A percentile compares a stretch with the other conserved stretches of the same genome.
phyloP scores from a whole-genome alignment of 2,797 vertebrate species.

The Pipistrellus nathusii region DNA sequence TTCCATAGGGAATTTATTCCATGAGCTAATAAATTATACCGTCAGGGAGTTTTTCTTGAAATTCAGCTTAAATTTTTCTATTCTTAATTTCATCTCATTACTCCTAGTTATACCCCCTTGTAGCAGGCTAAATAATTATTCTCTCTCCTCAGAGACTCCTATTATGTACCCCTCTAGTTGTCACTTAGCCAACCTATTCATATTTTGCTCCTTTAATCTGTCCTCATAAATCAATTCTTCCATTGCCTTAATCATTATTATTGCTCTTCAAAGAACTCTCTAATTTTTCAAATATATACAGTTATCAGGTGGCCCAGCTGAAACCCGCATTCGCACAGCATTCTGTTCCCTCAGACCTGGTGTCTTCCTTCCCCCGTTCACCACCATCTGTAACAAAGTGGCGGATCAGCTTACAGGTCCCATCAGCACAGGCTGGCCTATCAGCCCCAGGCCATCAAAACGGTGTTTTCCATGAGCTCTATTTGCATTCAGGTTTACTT shows the following conservation, averaged over 20 bases:
- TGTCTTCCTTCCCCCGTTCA: neutral
- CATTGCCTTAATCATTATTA: constrained; percentile 79
- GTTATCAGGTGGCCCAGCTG: constrained; percentile 49
- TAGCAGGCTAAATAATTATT: constrained; percentile 80
- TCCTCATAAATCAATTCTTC: constrained; percentile 83
- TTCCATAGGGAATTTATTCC: constrained; percentile 83
- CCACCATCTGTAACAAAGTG: neutral
- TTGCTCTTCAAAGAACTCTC: constrained; percentile 74
- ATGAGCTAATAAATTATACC: constrained; percentile 80
- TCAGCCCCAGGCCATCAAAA: neutral
- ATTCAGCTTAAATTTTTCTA: constrained; percentile 83
- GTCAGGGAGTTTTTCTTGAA: constrained; percentile 80
- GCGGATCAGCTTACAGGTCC: neutral
- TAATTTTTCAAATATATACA: constrained; percentile 74
- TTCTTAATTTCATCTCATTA: constrained; percentile 87
- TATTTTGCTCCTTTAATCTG: constrained; percentile 82
- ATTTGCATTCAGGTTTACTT: neutral
- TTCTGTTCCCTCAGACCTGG: neutral
- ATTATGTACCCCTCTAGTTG: constrained; percentile 84
- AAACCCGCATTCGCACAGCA: neutral
- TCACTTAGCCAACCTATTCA: constrained; percentile 86
- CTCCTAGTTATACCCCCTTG: constrained; percentile 79
- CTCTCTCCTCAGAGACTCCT: constrained; percentile 76
- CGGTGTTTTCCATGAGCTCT: neutral
- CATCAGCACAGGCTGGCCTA: neutral